A percentile compares a stretch with the other conserved stretches of the same genome.
Conservation (phyloP, 1,140 invertebrate species). For the Eurytemora carolleeae region DNA sequence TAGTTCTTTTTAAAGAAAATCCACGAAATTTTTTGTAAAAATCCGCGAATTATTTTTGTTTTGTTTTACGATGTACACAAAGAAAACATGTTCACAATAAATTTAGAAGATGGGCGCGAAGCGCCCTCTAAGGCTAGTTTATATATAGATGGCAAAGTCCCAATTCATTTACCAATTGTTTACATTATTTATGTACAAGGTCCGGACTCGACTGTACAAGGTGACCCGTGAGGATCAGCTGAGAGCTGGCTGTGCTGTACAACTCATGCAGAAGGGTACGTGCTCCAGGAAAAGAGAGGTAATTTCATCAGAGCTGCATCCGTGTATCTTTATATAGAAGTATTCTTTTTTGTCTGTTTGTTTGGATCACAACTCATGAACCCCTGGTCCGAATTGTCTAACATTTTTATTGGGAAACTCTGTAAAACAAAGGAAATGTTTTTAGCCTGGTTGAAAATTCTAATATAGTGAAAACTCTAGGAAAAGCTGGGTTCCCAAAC, state of each 20-base stretch:
- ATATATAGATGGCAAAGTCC: no score
- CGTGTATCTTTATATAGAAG: no score
- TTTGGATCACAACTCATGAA: not conserved
- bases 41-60: no score
- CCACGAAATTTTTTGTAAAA: no score
- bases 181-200: no score
- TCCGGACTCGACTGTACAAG: not conserved
- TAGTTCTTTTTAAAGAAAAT: no score
- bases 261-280: not conserved
- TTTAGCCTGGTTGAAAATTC: not conserved
- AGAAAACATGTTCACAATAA: no score
- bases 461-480: not conserved
- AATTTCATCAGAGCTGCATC: not conserved
- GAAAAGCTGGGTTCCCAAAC: no score
- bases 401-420: not conserved
- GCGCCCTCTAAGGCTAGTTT: no score
- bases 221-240: not conserved
- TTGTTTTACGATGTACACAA: no score
- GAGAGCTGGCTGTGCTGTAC: not conserved
- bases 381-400: not conserved
- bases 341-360: not conserved
- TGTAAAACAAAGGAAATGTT: not conserved
- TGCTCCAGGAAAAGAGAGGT: not conserved
- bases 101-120: no score
- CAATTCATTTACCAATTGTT: no score